Conservation (phyloP, 2,888 invertebrate species). For the Leistus spinibarbis region DNA sequence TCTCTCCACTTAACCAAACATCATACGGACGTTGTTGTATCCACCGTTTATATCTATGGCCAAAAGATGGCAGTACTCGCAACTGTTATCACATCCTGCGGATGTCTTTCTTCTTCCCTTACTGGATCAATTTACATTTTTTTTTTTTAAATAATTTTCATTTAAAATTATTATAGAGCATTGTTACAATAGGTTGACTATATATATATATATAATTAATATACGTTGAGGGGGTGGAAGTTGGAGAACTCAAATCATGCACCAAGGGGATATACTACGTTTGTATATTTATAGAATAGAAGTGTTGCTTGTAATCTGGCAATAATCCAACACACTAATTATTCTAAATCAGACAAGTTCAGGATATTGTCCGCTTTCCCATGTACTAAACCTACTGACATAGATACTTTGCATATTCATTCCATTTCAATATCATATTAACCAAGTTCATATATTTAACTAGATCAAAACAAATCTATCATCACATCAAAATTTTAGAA, state of each 20-base stretch:
- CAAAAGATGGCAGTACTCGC: slow-evolving; percentile 22
- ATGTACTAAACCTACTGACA: slow-evolving; percentile 12
- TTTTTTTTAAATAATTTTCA: neutral
- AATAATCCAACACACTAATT: slow-evolving; percentile 26
- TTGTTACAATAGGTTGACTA: neutral
- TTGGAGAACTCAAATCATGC: slow-evolving; percentile 1
- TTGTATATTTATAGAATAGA: slow-evolving; percentile 20
- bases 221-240: slow-evolving; percentile 12
- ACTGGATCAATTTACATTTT: neutral
- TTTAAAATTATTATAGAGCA: neutral
- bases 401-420: neutral
- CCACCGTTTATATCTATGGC: slow-evolving; percentile 3
- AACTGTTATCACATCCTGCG: neutral
- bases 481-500: neutral
- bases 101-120: neutral
- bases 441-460: neutral
- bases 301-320: slow-evolving; percentile 13
- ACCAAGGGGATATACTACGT: slow-evolving; percentile 25
- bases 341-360: slow-evolving; percentile 24
- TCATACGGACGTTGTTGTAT: neutral
- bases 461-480: neutral
- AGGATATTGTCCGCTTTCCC: slow-evolving; percentile 15
- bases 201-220: slow-evolving; percentile 9
- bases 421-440: neutral
- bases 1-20: too few species aligned